Evolutionary conservation across 2,113 vertebrate species (phyloP), one percentile per base, ranked within the genome.

Genomic region (Haplochromis vanheusdeni): DNA sequence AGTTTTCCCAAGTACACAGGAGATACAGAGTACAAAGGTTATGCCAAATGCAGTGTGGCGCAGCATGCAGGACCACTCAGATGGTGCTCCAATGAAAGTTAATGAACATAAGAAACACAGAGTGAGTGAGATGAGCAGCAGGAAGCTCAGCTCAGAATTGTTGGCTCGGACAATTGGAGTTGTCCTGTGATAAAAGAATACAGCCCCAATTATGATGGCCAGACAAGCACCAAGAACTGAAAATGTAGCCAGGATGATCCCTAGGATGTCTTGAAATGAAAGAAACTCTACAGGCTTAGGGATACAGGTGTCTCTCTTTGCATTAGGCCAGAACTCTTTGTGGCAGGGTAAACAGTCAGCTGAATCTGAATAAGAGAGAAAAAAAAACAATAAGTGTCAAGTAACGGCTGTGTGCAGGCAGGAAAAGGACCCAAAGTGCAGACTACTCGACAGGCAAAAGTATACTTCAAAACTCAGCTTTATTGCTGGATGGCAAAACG

Each of bases 321-420:
- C 5, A 13, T 42, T 42, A 3, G 11, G 40, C 40, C 40, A 42
- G 12, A 42, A 42, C 31, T 96, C 95, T 1, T 80, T 51, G 3
- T 81, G 56, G n/a, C 95, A 96, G 12, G 13, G 13, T 13, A 91
- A 28, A 65, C 96, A 96, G 12, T 93, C 91, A 62, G 86, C 2
- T 11, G 94, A 95, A 89, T 96, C 51, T 52, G 4, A n/a, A 52
- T 9, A 40, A 17, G 33, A 7, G 33, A 51, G 17, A 3, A n/a
- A n/a, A 52, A 19, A 5, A 31, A 7, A 7, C 28, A 31, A 31
- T 31, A 31, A 31, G 31, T n/a, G 23, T 14, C 21, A 14, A 21
- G 54, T 55, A 7, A 26, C 0, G 12, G 12, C 21, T 55, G 54
- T 55, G 3, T 26, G 23, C 54, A 56, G 23, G 54, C 23, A 56